Evolutionary conservation across 2,797 vertebrate species (phyloP).

Genomic region (Falco columbarius): DNA sequence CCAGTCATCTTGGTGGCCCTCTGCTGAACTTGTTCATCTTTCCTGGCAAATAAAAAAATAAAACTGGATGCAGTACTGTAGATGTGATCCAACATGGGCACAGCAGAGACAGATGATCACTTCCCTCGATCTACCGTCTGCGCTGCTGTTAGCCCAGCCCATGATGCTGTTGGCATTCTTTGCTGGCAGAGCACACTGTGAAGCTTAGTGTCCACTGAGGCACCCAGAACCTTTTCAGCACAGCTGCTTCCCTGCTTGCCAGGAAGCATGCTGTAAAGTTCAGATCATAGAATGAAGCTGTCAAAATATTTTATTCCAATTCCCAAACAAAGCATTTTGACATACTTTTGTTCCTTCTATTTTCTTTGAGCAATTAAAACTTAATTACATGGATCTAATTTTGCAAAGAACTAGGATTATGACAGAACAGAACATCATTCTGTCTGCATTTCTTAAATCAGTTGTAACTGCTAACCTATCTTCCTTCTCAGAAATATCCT

Average conservation of each 20-base stretch:
- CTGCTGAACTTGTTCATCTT: neutral
- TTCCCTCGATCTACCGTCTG: neutral
- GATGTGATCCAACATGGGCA: neutral
- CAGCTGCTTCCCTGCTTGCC: neutral
- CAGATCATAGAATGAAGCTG: neutral
- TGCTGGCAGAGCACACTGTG: neutral
- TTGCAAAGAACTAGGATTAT: neutral
- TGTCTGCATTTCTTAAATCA: neutral
- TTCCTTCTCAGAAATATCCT: neutral
- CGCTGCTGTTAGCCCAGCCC: neutral
- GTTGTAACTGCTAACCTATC: neutral
- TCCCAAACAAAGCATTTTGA: neutral
- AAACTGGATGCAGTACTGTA: neutral
- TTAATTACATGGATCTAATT: neutral
- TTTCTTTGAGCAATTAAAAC: conserved; percentile 1
- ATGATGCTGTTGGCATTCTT: neutral
- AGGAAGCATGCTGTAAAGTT: neutral
- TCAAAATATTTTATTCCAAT: neutral
- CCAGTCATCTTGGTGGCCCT: neutral
- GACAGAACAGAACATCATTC: neutral
- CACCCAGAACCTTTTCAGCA: neutral
- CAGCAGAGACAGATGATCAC: neutral
- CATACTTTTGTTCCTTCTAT: neutral
- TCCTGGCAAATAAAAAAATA: neutral
- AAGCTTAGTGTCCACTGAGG: neutral